Evolutionary conservation across 2,888 invertebrate species (phyloP).

Genomic region (Tholera decimalis): DNA sequence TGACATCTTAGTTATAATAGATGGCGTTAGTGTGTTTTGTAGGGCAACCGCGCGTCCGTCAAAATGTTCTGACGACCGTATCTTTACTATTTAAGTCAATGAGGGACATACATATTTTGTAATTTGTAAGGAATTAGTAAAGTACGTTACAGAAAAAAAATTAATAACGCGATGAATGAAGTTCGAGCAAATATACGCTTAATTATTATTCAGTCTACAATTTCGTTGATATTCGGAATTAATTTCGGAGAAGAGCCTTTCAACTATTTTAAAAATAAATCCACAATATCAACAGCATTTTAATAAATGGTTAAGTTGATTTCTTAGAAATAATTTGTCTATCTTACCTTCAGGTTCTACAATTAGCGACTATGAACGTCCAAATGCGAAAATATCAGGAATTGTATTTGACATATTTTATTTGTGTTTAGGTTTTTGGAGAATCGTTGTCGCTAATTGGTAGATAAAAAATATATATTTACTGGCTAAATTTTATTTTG

Average conservation of each 20-base stretch:
- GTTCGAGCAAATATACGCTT: slow-evolving; percentile 11
- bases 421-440: not conserved
- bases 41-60: no score
- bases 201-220: slow-evolving; percentile 16
- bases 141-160: not conserved
- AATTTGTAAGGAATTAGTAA: no score
- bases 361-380: no score
- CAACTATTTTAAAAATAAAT: not conserved
- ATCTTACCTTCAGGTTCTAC: not conserved
- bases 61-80: no score
- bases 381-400: not conserved
- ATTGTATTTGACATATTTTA: not conserved
- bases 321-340: not conserved
- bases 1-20: no score
- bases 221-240: slow-evolving; percentile 2
- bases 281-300: not conserved
- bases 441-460: not conserved
- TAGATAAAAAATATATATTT: slow-evolving; percentile 20
- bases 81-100: no score
- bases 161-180: slow-evolving; percentile 7
- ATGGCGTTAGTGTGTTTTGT: no score
- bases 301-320: slow-evolving; percentile 1
- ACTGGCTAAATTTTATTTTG: not conserved
- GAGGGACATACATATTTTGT: no score
- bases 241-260: not conserved